Conservation (phyloP, 2,113 vertebrate species). For the Mustela nigripes region DNA sequence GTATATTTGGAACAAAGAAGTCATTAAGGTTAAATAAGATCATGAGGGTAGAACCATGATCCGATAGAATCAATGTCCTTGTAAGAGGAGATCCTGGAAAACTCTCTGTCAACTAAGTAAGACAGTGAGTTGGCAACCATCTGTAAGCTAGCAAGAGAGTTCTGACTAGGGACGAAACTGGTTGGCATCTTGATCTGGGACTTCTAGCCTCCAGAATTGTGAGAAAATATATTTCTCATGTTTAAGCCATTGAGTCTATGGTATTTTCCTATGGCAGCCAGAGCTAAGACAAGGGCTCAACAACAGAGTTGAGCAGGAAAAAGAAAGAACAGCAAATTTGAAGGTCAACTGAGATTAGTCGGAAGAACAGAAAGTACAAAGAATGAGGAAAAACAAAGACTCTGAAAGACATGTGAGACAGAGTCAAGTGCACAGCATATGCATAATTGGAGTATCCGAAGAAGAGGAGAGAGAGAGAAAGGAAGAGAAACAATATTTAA, state of each 20-base stretch:
- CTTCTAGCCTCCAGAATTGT: neutral
- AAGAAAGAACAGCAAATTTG: neutral
- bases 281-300: neutral
- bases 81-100: neutral
- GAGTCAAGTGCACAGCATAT: neutral
- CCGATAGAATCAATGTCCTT: neutral
- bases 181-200: neutral
- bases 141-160: neutral
- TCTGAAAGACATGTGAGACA: neutral
- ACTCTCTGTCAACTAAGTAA: neutral
- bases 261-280: neutral
- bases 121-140: neutral
- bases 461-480: neutral
- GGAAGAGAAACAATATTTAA: neutral
- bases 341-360: neutral
- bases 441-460: neutral
- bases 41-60: neutral
- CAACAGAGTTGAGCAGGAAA: neutral
- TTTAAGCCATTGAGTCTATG: neutral
- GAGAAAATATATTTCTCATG: neutral
- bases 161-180: neutral
- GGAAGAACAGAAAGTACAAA: neutral
- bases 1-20: neutral
- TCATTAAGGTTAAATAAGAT: neutral
- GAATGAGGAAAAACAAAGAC: neutral